Base-by-base conservation (phyloP, 1,140 invertebrate species). In the Drepana arcuata region DNA sequence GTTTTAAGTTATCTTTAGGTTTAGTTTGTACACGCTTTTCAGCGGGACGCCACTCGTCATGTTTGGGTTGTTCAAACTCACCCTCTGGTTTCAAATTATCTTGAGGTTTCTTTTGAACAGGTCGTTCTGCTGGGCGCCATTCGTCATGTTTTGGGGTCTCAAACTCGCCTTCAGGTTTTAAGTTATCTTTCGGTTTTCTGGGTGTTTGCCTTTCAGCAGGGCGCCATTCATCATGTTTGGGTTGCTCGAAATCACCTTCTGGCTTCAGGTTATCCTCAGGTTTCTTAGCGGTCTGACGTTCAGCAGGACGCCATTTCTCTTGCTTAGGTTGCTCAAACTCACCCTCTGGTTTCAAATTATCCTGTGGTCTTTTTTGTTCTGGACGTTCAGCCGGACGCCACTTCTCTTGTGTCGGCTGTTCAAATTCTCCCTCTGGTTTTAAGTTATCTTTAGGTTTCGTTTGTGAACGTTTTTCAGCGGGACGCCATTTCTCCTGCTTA, bases 291-390 rank as follows among this genome's bases (percentile, higher is more conserved):
- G 60, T 47, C 16, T 80, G 75, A 7, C 84, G 41, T 46, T 85
- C 82, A 11, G 62, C 82, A 15, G 86, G 85, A 2, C 34, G 49
- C 47, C 62, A 90, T 49, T 79, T 51, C 0, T 85, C 58, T 41
- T 83, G 18, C 18, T 21, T 21, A 9, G 77, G 83, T 14, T 83
- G 81, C 21, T 65, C 50, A 25, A 69, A 57, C 1, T 73, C 60
- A 10, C 87, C 87, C 62, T 87, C 86, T 1, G 81, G 86, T 44
- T 64, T 79, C 0, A 91, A 59, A 59, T 91, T 91, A 61, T 88
- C 85, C 44, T 61, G 34, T 1, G 78, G 83, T 51, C 70, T 82
- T 9, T 69, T 69, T 16, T 48, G 66, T 33, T 59, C 54, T 15
- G 44, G 61, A 7, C 74, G 38, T 41, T 85, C 78, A 38, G 68